Conservation (phyloP, 2,797 vertebrate genomes). For the Setipinna tenuifilis region DNA sequence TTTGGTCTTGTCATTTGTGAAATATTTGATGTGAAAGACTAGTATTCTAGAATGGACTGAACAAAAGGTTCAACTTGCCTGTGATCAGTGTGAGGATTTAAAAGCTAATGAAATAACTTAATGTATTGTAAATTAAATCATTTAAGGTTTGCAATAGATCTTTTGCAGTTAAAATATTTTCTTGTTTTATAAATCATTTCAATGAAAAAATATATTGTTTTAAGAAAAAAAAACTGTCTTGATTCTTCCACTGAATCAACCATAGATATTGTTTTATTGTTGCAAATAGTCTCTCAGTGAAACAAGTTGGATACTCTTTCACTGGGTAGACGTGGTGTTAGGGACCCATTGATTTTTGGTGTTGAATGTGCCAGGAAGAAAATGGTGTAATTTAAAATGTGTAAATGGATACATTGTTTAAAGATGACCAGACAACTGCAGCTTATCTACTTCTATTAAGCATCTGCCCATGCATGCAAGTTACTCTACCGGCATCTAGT, state of each 20-base stretch:
- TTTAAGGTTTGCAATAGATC: constrained; percentile 48
- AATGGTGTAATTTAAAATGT: neutral
- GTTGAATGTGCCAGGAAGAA: constrained; percentile 27
- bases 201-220: constrained; percentile 43
- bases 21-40: constrained; percentile 49
- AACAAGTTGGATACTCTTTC: neutral
- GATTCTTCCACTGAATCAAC: neutral
- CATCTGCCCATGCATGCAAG: neutral
- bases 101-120: constrained; percentile 51
- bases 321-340: neutral
- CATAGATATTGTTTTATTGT: neutral
- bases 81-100: constrained; percentile 52
- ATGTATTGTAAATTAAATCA: constrained; percentile 52
- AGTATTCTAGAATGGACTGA: constrained; percentile 43
- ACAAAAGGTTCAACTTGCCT: constrained; percentile 44
- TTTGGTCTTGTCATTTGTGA: constrained; percentile 52
- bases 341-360: constrained; percentile 28
- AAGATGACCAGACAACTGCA: neutral
- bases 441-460: neutral
- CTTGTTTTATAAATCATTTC: constrained; percentile 47
- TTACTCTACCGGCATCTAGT: constrained; percentile 39
- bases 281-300: constrained; percentile 2
- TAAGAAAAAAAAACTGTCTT: constrained; percentile 27
- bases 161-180: constrained; percentile 37
- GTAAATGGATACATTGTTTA: constrained; percentile 21